Evolutionary conservation across 2,888 invertebrate genomes (phyloP).

Genomic region (Chrysina gloriosa): DNA sequence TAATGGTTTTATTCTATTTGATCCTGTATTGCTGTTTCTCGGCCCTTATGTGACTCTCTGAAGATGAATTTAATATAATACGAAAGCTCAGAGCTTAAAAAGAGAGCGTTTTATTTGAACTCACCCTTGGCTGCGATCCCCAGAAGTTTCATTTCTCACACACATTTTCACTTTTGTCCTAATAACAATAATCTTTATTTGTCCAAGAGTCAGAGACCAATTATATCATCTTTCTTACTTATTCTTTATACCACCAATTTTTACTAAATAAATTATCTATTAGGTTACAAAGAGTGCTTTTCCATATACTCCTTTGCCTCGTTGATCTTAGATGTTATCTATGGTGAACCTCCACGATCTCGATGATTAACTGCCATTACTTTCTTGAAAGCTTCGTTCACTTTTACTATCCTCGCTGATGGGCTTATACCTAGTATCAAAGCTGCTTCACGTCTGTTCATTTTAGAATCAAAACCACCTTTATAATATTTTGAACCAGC

Average conservation of each 20-base stretch:
- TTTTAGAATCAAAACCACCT: slow-evolving; percentile 96
- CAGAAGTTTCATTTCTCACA: no score
- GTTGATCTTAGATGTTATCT: slow-evolving; percentile 97
- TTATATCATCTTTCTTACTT: slow-evolving; percentile 34
- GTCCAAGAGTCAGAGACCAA: no score
- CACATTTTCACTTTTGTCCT: no score
- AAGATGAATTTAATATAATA: no score
- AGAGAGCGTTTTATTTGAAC: no score
- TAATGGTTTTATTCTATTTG: no score
- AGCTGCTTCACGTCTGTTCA: slow-evolving; percentile 93
- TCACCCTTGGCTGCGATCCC: no score
- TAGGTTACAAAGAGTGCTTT: slow-evolving; percentile 64
- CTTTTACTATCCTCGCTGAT: slow-evolving; percentile 78
- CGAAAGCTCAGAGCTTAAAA: no score
- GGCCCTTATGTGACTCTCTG: no score
- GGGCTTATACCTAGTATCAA: slow-evolving; percentile 86
- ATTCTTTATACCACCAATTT: slow-evolving; percentile 36
- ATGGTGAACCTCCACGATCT: slow-evolving; percentile 97
- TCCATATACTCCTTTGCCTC: slow-evolving; percentile 98
- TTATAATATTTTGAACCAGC: slow-evolving; percentile 92
- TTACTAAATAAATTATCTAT: slow-evolving; percentile 35
- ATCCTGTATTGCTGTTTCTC: no score
- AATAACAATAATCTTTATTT: no score
- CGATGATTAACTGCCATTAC: slow-evolving; percentile 98
- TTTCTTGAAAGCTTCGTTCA: slow-evolving; percentile 90